A percentile compares a stretch with the other conserved stretches of the same genome.
These are phyloP conservation scores for Gasterosteus aculeatus DNA, from an alignment of 2,113 vertebrate genomes.

Conservation along the genomic window DNA sequence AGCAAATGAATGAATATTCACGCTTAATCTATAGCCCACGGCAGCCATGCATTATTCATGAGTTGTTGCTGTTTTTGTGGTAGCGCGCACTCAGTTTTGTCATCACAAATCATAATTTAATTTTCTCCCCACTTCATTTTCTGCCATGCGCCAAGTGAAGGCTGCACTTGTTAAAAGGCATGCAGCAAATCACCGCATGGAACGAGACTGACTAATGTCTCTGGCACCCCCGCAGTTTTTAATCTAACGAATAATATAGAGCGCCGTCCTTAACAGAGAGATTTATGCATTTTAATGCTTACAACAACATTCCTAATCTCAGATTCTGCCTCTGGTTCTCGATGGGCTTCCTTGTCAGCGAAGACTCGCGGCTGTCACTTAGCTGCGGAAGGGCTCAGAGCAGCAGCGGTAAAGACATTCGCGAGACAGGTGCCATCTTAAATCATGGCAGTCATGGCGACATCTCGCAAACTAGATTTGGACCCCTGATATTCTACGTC, in stretches of 20 bases:
- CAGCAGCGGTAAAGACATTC: constrained; percentile 57
- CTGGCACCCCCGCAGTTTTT: constrained; percentile 57
- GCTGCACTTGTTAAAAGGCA: constrained; percentile 59
- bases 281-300: constrained; percentile 40
- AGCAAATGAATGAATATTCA: constrained; percentile 86
- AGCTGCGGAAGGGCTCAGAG: constrained; percentile 43
- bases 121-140: constrained; percentile 65
- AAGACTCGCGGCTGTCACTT: constrained; percentile 37
- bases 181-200: constrained; percentile 49
- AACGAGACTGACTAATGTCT: constrained; percentile 42
- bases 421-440: constrained; percentile 72
- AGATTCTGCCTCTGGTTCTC: constrained; percentile 50
- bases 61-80: constrained; percentile 71
- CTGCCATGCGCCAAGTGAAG: constrained; percentile 51
- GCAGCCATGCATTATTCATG: constrained; percentile 81
- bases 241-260: constrained; percentile 55
- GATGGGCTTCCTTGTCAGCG: constrained; percentile 44
- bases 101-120: constrained; percentile 76
- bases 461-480: constrained; percentile 59
- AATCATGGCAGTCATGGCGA: constrained; percentile 64
- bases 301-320: constrained; percentile 51
- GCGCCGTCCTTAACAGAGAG: constrained; percentile 34
- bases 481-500: constrained; percentile 42
- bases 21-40: constrained; percentile 83
- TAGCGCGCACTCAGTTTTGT: constrained; percentile 71